Percentiles rank a stretch among this genome's conserved stretches.
Conservation (phyloP, 2,113 vertebrate genomes). For the Burhinus bistriatus region DNA sequence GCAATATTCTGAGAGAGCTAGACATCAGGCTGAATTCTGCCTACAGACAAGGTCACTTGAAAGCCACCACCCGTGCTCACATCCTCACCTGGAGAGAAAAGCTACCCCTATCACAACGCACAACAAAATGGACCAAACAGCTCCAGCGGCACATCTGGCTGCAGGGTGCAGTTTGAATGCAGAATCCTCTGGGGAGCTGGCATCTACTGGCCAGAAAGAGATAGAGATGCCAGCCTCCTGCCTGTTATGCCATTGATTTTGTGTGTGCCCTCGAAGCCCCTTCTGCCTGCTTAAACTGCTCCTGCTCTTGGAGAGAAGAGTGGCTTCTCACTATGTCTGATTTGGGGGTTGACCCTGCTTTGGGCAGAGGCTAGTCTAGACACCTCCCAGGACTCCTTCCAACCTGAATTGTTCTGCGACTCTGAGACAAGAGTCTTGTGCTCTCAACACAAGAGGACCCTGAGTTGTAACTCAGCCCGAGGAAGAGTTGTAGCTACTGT, state of each 20-base stretch:
- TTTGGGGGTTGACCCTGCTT: background rate
- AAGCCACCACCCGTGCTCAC: background rate
- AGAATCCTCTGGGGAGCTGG: background rate
- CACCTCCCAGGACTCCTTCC: background rate
- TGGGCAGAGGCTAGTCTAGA: background rate
- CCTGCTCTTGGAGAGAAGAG: background rate
- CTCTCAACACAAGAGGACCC: background rate
- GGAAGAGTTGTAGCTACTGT: background rate
- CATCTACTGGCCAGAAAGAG: background rate
- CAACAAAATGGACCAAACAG: background rate
- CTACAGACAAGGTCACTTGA: background rate
- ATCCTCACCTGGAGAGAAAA: background rate
- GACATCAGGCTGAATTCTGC: background rate
- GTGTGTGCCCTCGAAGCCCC: background rate
- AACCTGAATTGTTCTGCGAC: background rate
- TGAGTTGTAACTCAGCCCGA: background rate
- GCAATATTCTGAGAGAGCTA: slow-evolving; percentile 9
- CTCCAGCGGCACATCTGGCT: background rate
- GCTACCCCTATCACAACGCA: background rate
- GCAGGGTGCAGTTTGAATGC: background rate
- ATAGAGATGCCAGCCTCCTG: background rate
- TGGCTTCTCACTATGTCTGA: background rate
- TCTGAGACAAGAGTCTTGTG: background rate
- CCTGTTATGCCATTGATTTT: background rate
- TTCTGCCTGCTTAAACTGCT: background rate